These are phyloP conservation scores for Chinchilla lanigera DNA, from an alignment of 2,113 vertebrate genomes.

Conservation along the genomic window DNA sequence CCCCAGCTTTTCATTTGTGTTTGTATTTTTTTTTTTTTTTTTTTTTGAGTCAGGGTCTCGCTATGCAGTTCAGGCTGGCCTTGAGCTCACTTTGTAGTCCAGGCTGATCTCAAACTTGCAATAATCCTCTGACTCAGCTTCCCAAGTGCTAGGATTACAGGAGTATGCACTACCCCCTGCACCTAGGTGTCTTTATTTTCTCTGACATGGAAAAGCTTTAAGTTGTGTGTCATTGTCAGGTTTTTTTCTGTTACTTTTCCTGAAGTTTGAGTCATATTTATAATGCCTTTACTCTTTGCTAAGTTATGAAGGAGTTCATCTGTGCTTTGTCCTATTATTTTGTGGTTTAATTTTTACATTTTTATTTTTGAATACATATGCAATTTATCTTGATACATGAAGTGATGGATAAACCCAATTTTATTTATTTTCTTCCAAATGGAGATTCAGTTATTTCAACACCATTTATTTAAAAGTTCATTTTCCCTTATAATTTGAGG, in stretches of 20 bases:
- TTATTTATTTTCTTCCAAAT: slow-evolving; percentile 24
- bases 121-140: too few species aligned
- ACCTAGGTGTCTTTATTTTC: neutral
- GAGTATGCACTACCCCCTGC: too few species aligned
- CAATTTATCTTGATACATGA: neutral
- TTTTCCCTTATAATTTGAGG: neutral
- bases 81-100: too few species aligned
- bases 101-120: too few species aligned
- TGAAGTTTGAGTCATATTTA: neutral
- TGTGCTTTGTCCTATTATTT: slow-evolving; percentile 3
- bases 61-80: too few species aligned
- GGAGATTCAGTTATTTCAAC: neutral
- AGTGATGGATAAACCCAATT: neutral
- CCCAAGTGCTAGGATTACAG: too few species aligned
- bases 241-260: neutral
- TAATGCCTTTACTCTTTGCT: neutral
- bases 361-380: neutral
- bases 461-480: neutral
- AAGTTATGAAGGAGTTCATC: neutral
- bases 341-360: slow-evolving; percentile 23
- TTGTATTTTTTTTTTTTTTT: slow-evolving; percentile 7
- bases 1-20: neutral
- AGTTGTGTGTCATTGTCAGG: neutral
- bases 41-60: too few species aligned
- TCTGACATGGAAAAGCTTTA: neutral